These are phyloP conservation scores for Dendroctonus valens DNA, from an alignment of 1,140 invertebrate species.

Conservation along the genomic window DNA sequence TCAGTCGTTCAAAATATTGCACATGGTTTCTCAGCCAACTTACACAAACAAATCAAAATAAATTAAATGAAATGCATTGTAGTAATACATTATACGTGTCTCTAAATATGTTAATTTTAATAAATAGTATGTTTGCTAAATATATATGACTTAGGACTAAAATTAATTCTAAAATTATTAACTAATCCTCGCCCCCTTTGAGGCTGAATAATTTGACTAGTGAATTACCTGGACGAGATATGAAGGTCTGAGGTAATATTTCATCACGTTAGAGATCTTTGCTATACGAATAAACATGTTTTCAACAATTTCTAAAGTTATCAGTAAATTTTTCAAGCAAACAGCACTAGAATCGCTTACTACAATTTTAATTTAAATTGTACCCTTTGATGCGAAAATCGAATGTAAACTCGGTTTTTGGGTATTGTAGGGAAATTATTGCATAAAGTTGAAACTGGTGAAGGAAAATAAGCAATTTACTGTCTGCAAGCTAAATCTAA, in stretches of 20 bases:
- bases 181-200: constrained; percentile 42
- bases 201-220: constrained; percentile 52
- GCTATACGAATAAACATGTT: too few relatives aligned
- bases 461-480: too few relatives aligned
- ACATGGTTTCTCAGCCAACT: constrained; percentile 48
- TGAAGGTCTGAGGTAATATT: constrained; percentile 12
- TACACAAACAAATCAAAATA: constrained; percentile 29
- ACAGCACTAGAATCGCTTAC: too few relatives aligned
- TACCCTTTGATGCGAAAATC: too few relatives aligned
- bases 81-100: constrained; percentile 38
- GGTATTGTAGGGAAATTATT: too few relatives aligned
- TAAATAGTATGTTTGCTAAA: constrained; percentile 49
- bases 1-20: constrained; percentile 50
- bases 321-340: too few relatives aligned
- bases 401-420: too few relatives aligned
- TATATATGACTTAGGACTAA: constrained; percentile 47
- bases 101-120: constrained; percentile 47
- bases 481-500: too few relatives aligned
- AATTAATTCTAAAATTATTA: constrained; percentile 48
- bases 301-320: too few relatives aligned
- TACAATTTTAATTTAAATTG: too few relatives aligned
- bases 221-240: constrained; percentile 46
- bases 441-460: too few relatives aligned
- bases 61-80: constrained; percentile 23
- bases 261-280: background rate